Evolutionary conservation across 2,888 invertebrate species (phyloP).

Genomic region (Napeogenes sylphis): DNA sequence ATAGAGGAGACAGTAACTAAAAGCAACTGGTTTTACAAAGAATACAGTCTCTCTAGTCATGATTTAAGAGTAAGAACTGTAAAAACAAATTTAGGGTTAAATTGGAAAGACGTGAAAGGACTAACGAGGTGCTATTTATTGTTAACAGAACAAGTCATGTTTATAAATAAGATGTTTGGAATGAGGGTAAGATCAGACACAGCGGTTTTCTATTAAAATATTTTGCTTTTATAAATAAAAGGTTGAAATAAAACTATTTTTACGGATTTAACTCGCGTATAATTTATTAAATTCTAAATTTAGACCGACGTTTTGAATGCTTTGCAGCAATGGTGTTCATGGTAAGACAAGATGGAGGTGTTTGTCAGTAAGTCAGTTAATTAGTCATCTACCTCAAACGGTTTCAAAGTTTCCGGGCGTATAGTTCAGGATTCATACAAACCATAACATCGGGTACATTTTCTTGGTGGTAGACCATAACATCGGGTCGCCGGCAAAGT

Average conservation of each 20-base stretch:
- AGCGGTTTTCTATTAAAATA: no score
- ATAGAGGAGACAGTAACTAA: slow-evolving; percentile 38
- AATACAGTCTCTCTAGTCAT: neutral
- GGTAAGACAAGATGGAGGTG: no score
- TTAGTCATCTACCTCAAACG: no score
- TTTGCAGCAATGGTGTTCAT: no score
- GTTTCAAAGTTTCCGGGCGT: no score
- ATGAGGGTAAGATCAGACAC: slow-evolving; percentile 48
- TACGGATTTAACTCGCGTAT: neutral
- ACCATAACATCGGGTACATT: no score
- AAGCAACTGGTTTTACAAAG: slow-evolving; percentile 44
- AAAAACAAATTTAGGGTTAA: slow-evolving; percentile 1
- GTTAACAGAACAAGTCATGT: slow-evolving; percentile 54
- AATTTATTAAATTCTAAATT: neutral
- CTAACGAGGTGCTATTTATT: slow-evolving; percentile 55
- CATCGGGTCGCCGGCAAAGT: no score
- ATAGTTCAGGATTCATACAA: no score
- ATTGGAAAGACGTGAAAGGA: slow-evolving; percentile 38
- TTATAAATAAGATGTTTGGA: slow-evolving; percentile 59
- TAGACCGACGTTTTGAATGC: no score
- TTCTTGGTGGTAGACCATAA: no score
- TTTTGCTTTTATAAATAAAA: no score
- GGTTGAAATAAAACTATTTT: neutral
- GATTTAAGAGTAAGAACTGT: slow-evolving; percentile 6
- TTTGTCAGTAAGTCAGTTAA: no score